Conservation (phyloP, 2,888 invertebrate genomes). For the Axea sp. region DNA sequence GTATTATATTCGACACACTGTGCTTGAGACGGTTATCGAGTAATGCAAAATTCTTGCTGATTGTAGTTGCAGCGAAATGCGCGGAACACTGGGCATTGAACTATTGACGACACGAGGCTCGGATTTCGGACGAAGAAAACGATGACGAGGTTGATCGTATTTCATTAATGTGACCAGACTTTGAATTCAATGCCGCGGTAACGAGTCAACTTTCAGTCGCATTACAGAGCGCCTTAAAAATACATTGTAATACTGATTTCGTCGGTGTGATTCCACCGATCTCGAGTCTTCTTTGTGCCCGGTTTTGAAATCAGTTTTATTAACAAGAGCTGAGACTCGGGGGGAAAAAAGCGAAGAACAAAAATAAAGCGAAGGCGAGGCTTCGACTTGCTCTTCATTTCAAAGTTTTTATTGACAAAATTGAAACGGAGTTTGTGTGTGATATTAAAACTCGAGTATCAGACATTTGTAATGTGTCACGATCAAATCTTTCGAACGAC, state of each 20-base stretch:
- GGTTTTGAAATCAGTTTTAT: neutral
- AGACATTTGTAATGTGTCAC: slow-evolving; percentile 1
- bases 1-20: too few relatives aligned
- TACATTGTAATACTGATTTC: slow-evolving; percentile 3
- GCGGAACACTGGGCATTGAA: slow-evolving; percentile 32
- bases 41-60: slow-evolving; percentile 16
- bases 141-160: slow-evolving; percentile 56
- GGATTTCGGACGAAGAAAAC: slow-evolving; percentile 47
- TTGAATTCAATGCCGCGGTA: slow-evolving; percentile 49
- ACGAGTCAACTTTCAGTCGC: slow-evolving; percentile 44
- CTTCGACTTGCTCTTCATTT: neutral
- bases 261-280: neutral
- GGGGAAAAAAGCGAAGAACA: too few relatives aligned
- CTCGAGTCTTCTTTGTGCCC: neutral
- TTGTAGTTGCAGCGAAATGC: slow-evolving; percentile 14
- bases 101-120: slow-evolving; percentile 49
- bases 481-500: slow-evolving; percentile 3
- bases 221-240: slow-evolving; percentile 13
- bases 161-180: slow-evolving; percentile 53
- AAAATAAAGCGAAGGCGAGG: too few relatives aligned
- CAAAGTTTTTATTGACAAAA: slow-evolving; percentile 1
- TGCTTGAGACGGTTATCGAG: too few relatives aligned
- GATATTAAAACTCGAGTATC: neutral
- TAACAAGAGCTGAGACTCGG: neutral
- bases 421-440: neutral